phyloP scores from a whole-genome alignment of 2,888 invertebrate genomes.

The Toxonevra muliebris region DNA sequence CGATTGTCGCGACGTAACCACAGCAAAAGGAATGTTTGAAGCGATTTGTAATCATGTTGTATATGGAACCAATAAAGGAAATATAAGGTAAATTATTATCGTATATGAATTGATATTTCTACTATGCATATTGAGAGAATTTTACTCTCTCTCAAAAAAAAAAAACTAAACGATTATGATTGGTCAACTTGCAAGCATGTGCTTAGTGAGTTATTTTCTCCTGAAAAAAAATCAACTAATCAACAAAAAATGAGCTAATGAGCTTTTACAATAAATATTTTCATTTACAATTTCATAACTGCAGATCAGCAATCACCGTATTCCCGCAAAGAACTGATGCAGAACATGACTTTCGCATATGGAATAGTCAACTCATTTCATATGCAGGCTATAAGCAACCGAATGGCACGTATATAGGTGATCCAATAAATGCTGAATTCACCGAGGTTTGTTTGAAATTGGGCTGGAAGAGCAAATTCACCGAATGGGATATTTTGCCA shows the following conservation, averaged over 20 bases:
- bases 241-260: no score
- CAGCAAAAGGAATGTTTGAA: constrained; percentile 96
- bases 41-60: constrained; percentile 96
- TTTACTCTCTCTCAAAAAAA: no score
- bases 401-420: constrained; percentile 86
- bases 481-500: constrained; percentile 89
- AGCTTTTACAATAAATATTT: no score
- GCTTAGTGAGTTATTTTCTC: no score
- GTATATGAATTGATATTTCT: no score
- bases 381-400: constrained; percentile 91
- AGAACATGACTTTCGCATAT: constrained; percentile 89
- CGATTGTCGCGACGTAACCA: constrained; percentile 93
- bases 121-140: no score
- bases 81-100: constrained; percentile 76
- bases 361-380: constrained; percentile 90
- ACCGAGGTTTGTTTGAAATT: constrained; percentile 92
- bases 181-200: neutral
- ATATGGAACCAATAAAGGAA: constrained; percentile 96
- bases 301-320: constrained; percentile 91
- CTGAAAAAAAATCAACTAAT: no score
- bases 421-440: constrained; percentile 88
- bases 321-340: constrained; percentile 92
- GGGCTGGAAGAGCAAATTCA: constrained; percentile 87
- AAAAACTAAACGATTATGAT: no score
- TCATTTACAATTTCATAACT: neutral